These are phyloP conservation scores for Craseonycteris thonglongyai DNA, from an alignment of 2,113 vertebrate species.

Conservation along the genomic window DNA sequence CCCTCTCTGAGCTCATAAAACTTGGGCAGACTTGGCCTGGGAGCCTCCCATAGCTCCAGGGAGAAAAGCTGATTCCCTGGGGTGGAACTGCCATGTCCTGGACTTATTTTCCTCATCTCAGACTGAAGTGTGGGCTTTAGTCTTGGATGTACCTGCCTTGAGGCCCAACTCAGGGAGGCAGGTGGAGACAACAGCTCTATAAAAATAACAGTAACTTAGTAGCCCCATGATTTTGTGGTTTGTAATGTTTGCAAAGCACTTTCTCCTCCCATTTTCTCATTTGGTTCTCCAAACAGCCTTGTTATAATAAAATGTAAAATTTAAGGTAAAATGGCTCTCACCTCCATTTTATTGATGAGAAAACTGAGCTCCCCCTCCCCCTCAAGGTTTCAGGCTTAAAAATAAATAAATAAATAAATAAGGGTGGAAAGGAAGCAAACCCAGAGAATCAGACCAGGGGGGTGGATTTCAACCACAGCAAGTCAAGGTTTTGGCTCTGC, in stretches of 20 bases:
- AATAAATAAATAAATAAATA: not conserved
- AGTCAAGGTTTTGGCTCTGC: not conserved
- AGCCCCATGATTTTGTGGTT: not conserved
- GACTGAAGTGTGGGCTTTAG: not conserved
- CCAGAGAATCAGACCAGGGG: not conserved
- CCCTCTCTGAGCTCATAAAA: slow-evolving; percentile 41
- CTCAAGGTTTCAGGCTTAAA: not conserved
- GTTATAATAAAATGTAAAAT: not conserved
- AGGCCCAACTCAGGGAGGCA: not conserved
- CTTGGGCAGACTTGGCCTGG: not conserved
- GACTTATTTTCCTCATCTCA: not conserved
- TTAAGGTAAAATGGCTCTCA: not conserved
- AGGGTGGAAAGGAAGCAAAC: not conserved
- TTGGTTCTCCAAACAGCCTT: not conserved
- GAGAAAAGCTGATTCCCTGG: not conserved
- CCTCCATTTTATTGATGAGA: not conserved
- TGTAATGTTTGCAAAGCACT: not conserved
- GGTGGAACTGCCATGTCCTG: not conserved
- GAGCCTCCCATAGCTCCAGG: not conserved
- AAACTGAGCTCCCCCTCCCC: not conserved
- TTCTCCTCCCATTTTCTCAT: not conserved
- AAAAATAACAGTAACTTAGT: fast-evolving
- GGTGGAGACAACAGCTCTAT: not conserved
- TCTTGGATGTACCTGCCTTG: not conserved
- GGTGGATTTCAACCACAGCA: not conserved